Conservation (phyloP, 1,140 invertebrate species). For the Lepidotrigona ventralis region DNA sequence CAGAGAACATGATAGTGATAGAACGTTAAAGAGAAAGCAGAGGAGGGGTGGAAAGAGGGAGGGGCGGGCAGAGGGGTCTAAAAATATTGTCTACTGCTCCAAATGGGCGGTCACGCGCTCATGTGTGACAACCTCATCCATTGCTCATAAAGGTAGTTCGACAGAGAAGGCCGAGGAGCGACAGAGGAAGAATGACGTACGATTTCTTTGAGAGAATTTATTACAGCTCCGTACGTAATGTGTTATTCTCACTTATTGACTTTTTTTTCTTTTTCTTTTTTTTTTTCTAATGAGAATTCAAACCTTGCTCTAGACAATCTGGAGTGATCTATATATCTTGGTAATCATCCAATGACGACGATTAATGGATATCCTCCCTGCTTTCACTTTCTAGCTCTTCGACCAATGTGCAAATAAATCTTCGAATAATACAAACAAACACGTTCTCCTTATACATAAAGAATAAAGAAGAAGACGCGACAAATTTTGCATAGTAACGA, state of each 20-base stretch:
- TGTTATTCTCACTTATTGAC: conserved; percentile 9
- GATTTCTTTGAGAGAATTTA: conserved; percentile 30
- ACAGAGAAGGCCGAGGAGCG: conserved; percentile 32
- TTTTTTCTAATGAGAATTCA: neutral
- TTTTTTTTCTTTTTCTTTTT: neutral
- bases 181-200: conserved; percentile 17
- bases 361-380: too few species aligned
- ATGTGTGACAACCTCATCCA: conserved; percentile 68
- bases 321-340: too few species aligned
- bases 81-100: conserved; percentile 71
- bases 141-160: conserved; percentile 60
- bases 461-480: too few species aligned
- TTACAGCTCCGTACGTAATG: neutral
- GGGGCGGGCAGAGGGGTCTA: conserved; percentile 57
- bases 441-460: too few species aligned
- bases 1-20: neutral
- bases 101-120: conserved; percentile 73
- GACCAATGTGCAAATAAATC: too few species aligned
- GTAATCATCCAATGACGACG: too few species aligned
- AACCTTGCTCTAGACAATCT: neutral
- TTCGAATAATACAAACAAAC: too few species aligned
- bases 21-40: conserved; percentile 9
- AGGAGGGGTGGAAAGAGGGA: conserved; percentile 27
- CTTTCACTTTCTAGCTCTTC: too few species aligned
- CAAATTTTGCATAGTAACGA: neutral